Evolutionary conservation across 2,113 vertebrate species (phyloP), one percentile per base, ranked within the genome.

Genomic region (Ia io): DNA sequence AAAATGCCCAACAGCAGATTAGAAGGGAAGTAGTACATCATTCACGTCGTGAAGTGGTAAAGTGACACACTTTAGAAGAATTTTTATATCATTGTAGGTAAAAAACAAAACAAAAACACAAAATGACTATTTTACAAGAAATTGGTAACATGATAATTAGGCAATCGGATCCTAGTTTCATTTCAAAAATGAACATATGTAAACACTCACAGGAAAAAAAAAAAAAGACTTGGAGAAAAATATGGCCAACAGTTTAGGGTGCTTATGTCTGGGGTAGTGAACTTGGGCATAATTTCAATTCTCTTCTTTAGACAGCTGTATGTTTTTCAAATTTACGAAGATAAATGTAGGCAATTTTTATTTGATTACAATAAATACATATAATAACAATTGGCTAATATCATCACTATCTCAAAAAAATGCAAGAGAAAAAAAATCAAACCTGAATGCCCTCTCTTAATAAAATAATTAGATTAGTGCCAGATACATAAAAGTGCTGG

Each of bases 321-420:
- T 63, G 32, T 73, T 91, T 93, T 95, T 79, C 47, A 67, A 82
- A 59, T 93, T 59, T 89, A 49, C 69, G 35, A 77, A 85, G 92
- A 71, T 18, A 90, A 53, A 53, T 32, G 6, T 71, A 78, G 30
- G 37, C 40, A 76, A 65, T 25, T 90, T 40, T 74, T 12, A 84
- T 35, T 76, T 83, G 49, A 70, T 12, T 30, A 70, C 0, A 73
- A 59, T 23, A 23, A 95, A 77, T 40, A 65, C 22, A 69, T 44
- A 76, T 80, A 86, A 76, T 23, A 88, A 63, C 10, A 67, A 42
- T 2, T 32, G 42, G 37, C 18, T 87, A 87, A 71, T 59, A 77
- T 47, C 74, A 40, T 49, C 71, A 73, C 53, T 18, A 59, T 87
- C 63, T 71, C 56, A 65, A 70, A 84, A 80, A 92, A 70, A 88